Base-by-base conservation (phyloP, 2,113 vertebrate species). In the Leuciscus idus region DNA sequence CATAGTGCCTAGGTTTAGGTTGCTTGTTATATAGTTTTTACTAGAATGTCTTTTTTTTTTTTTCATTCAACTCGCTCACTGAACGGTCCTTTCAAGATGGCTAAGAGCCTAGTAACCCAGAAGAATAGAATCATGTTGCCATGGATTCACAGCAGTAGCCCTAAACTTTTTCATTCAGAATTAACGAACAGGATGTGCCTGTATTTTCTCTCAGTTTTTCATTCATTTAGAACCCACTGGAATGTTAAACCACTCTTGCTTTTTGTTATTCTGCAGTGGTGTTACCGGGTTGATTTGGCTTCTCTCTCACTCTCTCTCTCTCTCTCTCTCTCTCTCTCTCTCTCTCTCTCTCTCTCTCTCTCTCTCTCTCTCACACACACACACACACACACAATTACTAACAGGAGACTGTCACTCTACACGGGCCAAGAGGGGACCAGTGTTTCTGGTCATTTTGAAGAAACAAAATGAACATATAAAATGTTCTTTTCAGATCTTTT, bases 121-220 rank as follows among this genome's bases (percentile, higher is more conserved):
- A 72, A 76, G 61, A 81, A 85, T 75, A 84, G 66, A 77, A 87
- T 70, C 62, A 86, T 78, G 78, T 86, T 81, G 62, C 74, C 87
- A 88, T 89, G 84, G 90, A 87, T 72, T 89, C 86, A 82, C 84
- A 23, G 33, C 52, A 72, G 75, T 68, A 50, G 80, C 48, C 64
- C 70, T 19, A 68, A 91, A 85, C 46, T 68, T 87, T 89, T 87
- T 85, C 55, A 88, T 86, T 87, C 72, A 59, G 82, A 83, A 81
- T 75, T 85, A 64, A 86, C 39, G 78, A 28, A 73, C 39, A 72
- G 64, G 43, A 19, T 52, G 26, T 73, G n/a, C 64, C 21, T 77
- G 12, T 72, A 12, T 70, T 85, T 86, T 30, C 73, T 74, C 46
- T 36, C 50, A 21, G 48, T 68, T 30, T 48, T 66, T 85, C 50